Evolutionary conservation across 2,797 vertebrate genomes (phyloP).

Genomic region (Thripadectes ignobilis): DNA sequence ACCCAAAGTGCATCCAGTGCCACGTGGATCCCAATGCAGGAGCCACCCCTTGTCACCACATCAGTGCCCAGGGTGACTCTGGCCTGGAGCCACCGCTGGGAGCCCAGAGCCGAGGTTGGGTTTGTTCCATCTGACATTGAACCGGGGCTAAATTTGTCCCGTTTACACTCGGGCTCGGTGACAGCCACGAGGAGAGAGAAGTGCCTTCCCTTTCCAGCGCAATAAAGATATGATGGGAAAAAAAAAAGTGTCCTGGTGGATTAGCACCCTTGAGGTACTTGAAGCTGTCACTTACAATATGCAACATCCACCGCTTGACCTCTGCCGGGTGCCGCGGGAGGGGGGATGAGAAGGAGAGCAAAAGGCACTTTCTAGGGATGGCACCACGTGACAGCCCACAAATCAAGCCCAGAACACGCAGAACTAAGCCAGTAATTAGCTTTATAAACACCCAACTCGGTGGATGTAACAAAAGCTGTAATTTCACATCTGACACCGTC

Average conservation of each 20-base stretch:
- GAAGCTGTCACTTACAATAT: neutral
- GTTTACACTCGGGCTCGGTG: neutral
- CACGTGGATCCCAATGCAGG: neutral
- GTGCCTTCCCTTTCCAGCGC: neutral
- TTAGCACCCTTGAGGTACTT: slow-evolving; percentile 38
- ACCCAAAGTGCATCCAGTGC: neutral
- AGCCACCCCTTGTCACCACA: neutral
- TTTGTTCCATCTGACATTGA: neutral
- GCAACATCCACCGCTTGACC: neutral
- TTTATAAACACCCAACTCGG: neutral
- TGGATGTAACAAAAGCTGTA: neutral
- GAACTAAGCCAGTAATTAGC: neutral
- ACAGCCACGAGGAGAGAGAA: neutral
- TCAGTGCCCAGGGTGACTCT: accelerated
- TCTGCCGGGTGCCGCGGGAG: neutral
- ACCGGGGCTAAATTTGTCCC: neutral
- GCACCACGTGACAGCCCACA: neutral
- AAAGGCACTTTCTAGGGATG: neutral
- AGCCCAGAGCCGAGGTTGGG: neutral
- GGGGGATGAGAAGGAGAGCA: no score
- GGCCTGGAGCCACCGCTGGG: neutral
- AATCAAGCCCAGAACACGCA: neutral
- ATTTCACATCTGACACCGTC: neutral
- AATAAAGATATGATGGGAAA: neutral
- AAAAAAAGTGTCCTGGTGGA: neutral